These are phyloP conservation scores for Galerucella pusilla DNA, from an alignment of 2,888 invertebrate species.

Conservation along the genomic window DNA sequence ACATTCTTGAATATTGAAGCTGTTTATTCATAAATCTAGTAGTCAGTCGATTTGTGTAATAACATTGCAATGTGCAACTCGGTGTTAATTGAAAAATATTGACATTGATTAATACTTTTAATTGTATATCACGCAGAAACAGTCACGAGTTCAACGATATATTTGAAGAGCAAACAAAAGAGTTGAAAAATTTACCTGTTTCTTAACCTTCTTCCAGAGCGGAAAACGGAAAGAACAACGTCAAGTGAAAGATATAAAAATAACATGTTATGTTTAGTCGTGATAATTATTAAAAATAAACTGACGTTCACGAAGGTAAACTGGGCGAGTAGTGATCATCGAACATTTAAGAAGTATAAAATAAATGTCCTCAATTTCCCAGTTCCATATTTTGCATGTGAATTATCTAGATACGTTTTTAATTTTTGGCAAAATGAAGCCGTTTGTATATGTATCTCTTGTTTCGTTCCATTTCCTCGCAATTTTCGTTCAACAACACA, in stretches of 20 bases:
- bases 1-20: slow-evolving; percentile 16
- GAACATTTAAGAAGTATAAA: too few species aligned
- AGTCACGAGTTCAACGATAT: neutral
- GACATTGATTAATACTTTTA: neutral
- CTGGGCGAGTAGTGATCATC: too few species aligned
- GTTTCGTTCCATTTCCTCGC: too few species aligned
- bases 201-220: neutral
- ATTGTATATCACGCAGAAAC: neutral
- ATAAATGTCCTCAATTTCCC: too few species aligned
- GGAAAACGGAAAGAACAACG: neutral
- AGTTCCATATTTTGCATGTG: too few species aligned
- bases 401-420: too few species aligned
- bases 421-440: too few species aligned
- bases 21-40: slow-evolving; percentile 13
- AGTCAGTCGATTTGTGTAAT: neutral
- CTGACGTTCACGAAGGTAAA: too few species aligned
- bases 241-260: neutral
- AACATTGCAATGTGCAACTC: neutral
- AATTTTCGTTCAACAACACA: too few species aligned
- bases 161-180: neutral
- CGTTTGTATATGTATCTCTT: too few species aligned
- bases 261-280: too few species aligned
- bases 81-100: neutral
- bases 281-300: too few species aligned
- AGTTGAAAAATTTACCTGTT: neutral